Evolutionary conservation across 1,140 invertebrate genomes (phyloP), one percentile per base, ranked within the genome.

Genomic region (Megalonaias nervosa): DNA sequence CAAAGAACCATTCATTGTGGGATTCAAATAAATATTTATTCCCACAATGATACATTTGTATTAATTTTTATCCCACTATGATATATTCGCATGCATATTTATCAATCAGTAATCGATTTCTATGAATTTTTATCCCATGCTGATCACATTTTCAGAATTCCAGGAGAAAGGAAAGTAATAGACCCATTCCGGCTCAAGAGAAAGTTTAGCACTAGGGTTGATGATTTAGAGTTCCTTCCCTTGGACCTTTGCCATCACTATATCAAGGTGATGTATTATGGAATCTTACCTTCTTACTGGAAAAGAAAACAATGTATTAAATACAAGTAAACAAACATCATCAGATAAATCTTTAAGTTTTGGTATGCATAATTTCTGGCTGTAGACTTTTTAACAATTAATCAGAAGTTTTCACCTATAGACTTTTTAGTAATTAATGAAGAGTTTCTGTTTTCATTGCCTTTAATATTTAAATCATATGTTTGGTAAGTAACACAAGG

Each of bases 141-240:
- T 19, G 66, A 19, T 67, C n/a, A 23, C 17, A 12, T 74, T 80
- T 71, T 21, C 38, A 84, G 83, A n/a, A 79, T 84, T 48, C 83
- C 83, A 38, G 87, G 87, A 67, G 87, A 88, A 69, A 85, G 85
- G 38, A 38, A 70, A 31, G 81, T 76, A 6, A 81, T 75, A 68
- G 87, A 86, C 74, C 85, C 82, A 31, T 87, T 84, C 76, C 71
- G 74, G 71, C 56, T 77, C 13, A 86, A 84, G 31, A 87, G 81
- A 58, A 86, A 87, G 48, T 88, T 85, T 76, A 89, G 86, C 77
- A 84, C 87, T 14, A 79, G 80, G 67, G 75, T 87, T 21, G 87
- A 87, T 67, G 86, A 90, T 74, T 72, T 90, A 19, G 85, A 88
- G 65, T 88, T 81, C 73, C 77, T 90, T 38, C 89, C 89, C 23